A percentile compares a stretch with the other conserved stretches of the same genome.
Evolutionary conservation across 2,888 invertebrate species (phyloP).

Genomic region (Chloroclysta siterata): DNA sequence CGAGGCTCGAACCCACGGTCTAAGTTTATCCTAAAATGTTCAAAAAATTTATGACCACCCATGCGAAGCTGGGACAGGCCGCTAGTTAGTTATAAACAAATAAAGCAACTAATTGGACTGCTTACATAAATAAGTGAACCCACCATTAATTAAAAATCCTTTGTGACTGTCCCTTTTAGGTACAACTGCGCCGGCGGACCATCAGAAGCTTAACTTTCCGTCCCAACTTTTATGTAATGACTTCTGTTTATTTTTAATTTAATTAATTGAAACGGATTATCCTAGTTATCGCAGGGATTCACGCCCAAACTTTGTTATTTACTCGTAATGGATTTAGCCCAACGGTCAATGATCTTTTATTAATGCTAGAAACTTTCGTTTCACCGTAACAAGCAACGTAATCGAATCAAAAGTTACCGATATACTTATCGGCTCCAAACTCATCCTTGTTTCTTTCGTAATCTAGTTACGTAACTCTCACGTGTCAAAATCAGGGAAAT

Average conservation of each 20-base stretch:
- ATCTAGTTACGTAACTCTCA: conserved; percentile 62
- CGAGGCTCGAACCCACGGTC: too few relatives aligned
- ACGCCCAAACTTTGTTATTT: conserved; percentile 63
- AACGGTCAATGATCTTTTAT: conserved; percentile 56
- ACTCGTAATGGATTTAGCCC: conserved; percentile 44
- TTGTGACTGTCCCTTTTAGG: conserved; percentile 46
- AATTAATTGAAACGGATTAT: conserved; percentile 78
- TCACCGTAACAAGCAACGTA: conserved; percentile 49
- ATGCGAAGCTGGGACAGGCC: too few relatives aligned
- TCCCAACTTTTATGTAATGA: conserved; percentile 68
- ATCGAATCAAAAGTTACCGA: conserved; percentile 52
- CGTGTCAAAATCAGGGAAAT: conserved; percentile 71
- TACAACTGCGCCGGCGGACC: conserved; percentile 47
- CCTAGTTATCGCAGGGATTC: conserved; percentile 71
- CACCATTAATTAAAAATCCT: conserved; percentile 38
- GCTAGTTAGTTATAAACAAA: conserved; percentile 21
- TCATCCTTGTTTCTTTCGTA: conserved; percentile 52
- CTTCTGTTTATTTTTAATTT: conserved; percentile 79
- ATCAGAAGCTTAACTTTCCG: conserved; percentile 57
- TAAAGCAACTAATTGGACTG: conserved; percentile 21
- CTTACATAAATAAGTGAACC: conserved; percentile 20
- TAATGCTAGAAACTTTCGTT: conserved; percentile 53
- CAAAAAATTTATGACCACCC: too few relatives aligned
- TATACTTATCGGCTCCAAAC: conserved; percentile 51
- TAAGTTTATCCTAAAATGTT: too few relatives aligned